Conservation (phyloP, 2,113 vertebrate species). For the Albula glossodonta region DNA sequence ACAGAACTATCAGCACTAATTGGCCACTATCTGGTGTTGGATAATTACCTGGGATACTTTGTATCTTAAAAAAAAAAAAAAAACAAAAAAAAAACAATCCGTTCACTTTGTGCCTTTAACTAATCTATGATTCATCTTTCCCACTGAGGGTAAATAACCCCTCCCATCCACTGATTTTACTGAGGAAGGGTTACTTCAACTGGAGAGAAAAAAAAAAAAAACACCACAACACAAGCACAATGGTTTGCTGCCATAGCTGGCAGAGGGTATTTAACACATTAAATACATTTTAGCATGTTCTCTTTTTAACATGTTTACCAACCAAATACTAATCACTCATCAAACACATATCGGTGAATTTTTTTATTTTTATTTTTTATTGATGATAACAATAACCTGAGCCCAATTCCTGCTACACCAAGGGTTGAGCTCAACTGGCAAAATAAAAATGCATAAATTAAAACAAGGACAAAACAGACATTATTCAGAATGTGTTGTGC, state of each 20-base stretch:
- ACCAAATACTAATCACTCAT: not conserved
- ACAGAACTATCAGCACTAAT: no score
- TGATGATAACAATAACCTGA: no score
- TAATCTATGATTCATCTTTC: not conserved
- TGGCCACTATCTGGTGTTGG: no score
- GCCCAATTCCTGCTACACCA: no score
- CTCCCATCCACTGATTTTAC: not conserved
- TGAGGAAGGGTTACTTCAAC: not conserved
- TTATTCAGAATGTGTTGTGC: not conserved
- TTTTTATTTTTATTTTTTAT: not conserved
- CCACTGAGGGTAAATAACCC: not conserved
- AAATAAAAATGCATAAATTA: not conserved
- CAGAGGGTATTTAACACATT: not conserved
- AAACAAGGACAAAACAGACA: not conserved
- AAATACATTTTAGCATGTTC: not conserved
- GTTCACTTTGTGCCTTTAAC: not conserved
- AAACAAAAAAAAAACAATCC: no score
- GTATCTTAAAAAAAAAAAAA: no score
- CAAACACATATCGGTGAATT: not conserved
- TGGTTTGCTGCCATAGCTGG: not conserved
- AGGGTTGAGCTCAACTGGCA: not conserved
- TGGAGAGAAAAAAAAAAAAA: not conserved
- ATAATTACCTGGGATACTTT: no score
- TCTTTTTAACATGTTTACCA: not conserved
- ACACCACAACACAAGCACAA: not conserved